Evolutionary conservation across 1,140 invertebrate genomes (phyloP).

Genomic region (Drosophila nigrodunni): DNA sequence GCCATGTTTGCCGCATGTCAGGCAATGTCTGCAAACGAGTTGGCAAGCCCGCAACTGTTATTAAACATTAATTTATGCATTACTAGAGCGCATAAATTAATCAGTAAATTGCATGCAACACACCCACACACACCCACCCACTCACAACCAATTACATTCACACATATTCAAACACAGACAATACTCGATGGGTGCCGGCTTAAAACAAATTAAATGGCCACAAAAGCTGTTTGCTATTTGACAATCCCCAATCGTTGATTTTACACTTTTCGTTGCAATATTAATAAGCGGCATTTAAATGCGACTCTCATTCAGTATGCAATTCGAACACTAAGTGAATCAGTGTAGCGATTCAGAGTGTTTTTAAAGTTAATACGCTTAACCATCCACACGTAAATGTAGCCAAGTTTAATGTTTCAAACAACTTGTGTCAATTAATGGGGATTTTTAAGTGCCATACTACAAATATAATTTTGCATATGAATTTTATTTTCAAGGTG

Average conservation of each 20-base stretch:
- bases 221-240: slow-evolving; percentile 53
- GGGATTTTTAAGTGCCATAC: no score
- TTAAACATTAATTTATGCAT: slow-evolving; percentile 80
- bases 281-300: slow-evolving; percentile 28
- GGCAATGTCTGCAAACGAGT: slow-evolving; percentile 23
- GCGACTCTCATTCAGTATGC: not conserved
- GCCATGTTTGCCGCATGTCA: slow-evolving; percentile 23
- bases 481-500: no score
- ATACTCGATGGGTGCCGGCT: slow-evolving; percentile 26
- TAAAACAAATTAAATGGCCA: slow-evolving; percentile 52
- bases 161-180: slow-evolving; percentile 24
- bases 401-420: not conserved
- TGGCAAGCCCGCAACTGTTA: slow-evolving; percentile 55
- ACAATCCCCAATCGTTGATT: slow-evolving; percentile 37
- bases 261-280: slow-evolving; percentile 31
- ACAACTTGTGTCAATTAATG: no score
- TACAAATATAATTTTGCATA: no score
- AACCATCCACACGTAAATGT: not conserved
- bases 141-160: not conserved
- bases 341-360: not conserved
- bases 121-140: slow-evolving; percentile 15
- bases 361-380: slow-evolving; percentile 15
- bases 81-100: slow-evolving; percentile 75
- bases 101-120: slow-evolving; percentile 61
- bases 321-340: slow-evolving; percentile 2